Percentiles rank a stretch among this genome's conserved stretches.
Evolutionary conservation across 2,888 invertebrate genomes (phyloP).

Genomic region (Opisthograptis luteolata): DNA sequence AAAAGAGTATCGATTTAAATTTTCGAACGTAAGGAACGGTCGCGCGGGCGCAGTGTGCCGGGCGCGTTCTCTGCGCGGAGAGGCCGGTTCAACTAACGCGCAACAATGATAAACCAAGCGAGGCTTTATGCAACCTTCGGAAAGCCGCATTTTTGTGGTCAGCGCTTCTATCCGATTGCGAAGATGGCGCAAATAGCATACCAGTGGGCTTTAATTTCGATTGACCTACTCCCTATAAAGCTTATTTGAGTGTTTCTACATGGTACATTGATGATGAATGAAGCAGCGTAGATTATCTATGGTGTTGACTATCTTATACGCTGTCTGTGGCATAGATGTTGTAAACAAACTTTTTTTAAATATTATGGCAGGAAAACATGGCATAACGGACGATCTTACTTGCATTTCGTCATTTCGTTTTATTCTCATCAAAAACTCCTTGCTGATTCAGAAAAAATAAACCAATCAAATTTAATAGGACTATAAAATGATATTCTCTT

Average conservation of each 20-base stretch:
- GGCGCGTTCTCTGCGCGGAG: conserved; percentile 67
- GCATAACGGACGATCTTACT: no score
- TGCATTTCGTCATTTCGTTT: no score
- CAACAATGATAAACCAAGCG: conserved; percentile 64
- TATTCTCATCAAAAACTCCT: no score
- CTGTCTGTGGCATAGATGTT: no score
- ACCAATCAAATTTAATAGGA: no score
- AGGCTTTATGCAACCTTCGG: conserved; percentile 79
- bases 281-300: not conserved
- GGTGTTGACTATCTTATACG: no score
- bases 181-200: conserved; percentile 68
- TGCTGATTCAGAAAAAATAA: no score
- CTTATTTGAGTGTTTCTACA: conserved; percentile 13
- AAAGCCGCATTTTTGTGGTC: conserved; percentile 80
- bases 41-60: conserved; percentile 53
- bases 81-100: conserved; percentile 69
- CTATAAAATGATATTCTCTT: no score
- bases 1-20: conserved; percentile 38
- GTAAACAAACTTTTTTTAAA: no score
- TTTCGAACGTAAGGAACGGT: conserved; percentile 34
- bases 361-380: no score
- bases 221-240: conserved; percentile 66
- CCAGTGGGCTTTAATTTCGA: conserved; percentile 42
- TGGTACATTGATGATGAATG: not conserved
- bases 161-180: conserved; percentile 57